Base-by-base conservation (phyloP, 2,888 invertebrate species). In the Diabrotica balteata region DNA sequence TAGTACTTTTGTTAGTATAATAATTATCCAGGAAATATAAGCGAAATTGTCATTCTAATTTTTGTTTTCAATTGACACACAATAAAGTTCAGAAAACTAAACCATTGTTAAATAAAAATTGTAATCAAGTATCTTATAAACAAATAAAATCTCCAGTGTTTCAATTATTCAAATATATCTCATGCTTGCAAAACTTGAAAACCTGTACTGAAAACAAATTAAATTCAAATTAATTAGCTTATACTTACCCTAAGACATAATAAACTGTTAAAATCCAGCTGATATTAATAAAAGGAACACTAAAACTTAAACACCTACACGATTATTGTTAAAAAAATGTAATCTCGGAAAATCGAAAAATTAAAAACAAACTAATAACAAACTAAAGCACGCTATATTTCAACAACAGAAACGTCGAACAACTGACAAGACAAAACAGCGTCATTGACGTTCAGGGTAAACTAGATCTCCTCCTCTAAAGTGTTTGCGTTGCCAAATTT, bases 211-310 rank as follows among this genome's bases (percentile, higher is more conserved):
- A 6, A 47, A 47, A 47, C 47, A 47, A 47, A 32, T 4, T 32
- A 32, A 32, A 32, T 32, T 47, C 47, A 47, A 46, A 47, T 10
- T 2, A 47, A 47, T 54, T 54, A 9, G 10, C 9, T 11, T 44
- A 8, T 44, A 57, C 55, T 45, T 57, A 57, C 55, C 55, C 17
- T 46, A 54, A 42, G 42, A 54, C 54, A 54, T 32, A 11, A 6
- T 57, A n/a, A 32, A 45, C 9, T 57, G 11, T 17, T 57, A 57
- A 57, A 17, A 57, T 57, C 55, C 55, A 57, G 22, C 8, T 45
- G 44, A 45, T 10, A 55, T 55, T 55, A n/a, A 55, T 43, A 10
- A 55, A 53, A 42, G 32, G 3, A 43, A 22, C 22, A 54, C n/a
- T n/a, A 45, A 57, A 57, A 57, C 45, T 47, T 9, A 17, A 57